Evolutionary conservation across 2,888 invertebrate genomes (phyloP).

Genomic region (Amphipoea lucens): DNA sequence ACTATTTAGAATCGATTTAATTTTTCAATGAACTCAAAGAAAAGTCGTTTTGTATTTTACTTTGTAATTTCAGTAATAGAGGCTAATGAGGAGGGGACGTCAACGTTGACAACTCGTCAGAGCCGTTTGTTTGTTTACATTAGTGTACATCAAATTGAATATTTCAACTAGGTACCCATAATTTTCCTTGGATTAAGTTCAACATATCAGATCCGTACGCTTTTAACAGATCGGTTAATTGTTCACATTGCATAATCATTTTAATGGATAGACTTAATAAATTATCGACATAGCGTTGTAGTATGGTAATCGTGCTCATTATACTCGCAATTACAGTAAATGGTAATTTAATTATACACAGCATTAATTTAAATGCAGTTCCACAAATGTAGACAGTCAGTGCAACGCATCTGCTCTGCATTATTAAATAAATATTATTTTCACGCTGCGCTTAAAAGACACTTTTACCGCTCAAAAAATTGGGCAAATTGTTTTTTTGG

Average conservation of each 20-base stretch:
- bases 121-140: slow-evolving; percentile 56
- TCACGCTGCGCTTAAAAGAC: neutral
- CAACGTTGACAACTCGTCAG: slow-evolving; percentile 42
- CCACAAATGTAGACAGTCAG: slow-evolving; percentile 29
- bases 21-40: neutral
- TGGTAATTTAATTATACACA: slow-evolving; percentile 59
- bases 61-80: slow-evolving; percentile 50
- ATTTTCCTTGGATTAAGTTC: neutral
- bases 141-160: slow-evolving; percentile 21
- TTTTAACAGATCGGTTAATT: slow-evolving; percentile 31
- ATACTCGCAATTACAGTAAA: slow-evolving; percentile 58
- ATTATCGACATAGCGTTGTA: slow-evolving; percentile 45
- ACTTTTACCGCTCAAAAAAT: neutral
- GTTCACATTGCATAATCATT: slow-evolving; percentile 55
- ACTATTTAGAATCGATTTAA: slow-evolving; percentile 2
- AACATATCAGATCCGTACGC: neutral
- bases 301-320: slow-evolving; percentile 58
- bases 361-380: slow-evolving; percentile 57
- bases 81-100: slow-evolving; percentile 51
- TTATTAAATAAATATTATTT: slow-evolving; percentile 24
- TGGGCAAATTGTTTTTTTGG: neutral
- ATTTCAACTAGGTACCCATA: neutral
- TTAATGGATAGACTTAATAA: slow-evolving; percentile 54
- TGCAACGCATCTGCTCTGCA: slow-evolving; percentile 27
- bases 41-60: slow-evolving; percentile 18